phyloP scores from a whole-genome alignment of 2,113 vertebrate species.

The Ploceus nigricollis region DNA sequence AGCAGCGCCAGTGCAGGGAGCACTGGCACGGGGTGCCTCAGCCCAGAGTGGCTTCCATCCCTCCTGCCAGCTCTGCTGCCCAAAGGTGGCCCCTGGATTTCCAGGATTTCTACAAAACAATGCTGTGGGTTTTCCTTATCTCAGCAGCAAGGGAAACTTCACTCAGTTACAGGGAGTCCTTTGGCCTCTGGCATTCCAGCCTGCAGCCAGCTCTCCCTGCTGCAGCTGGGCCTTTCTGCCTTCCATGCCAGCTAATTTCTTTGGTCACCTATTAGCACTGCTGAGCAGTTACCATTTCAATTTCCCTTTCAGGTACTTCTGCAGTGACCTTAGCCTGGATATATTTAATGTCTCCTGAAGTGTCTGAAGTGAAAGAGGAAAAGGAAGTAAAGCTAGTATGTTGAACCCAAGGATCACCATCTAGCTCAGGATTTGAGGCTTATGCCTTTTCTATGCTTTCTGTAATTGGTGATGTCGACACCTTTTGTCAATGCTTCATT shows the following conservation, averaged over 20 bases:
- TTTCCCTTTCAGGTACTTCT: background rate
- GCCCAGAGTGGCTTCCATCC: fast-evolving
- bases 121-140: background rate
- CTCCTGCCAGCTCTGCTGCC: background rate
- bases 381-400: background rate
- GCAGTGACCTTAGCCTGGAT: background rate
- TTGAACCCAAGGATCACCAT: background rate
- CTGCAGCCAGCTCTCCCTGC: background rate
- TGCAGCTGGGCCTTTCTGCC: background rate
- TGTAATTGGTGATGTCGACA: background rate
- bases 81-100: background rate
- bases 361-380: background rate
- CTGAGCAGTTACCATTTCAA: background rate
- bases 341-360: background rate
- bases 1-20: background rate
- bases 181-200: background rate
- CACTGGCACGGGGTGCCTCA: background rate
- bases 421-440: background rate
- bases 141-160: background rate
- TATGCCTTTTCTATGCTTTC: background rate
- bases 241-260: background rate
- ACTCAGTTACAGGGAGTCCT: background rate
- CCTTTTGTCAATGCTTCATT: background rate
- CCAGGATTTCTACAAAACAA: background rate
- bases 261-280: background rate